Evolutionary conservation across 2,113 vertebrate genomes (phyloP).

Genomic region (Miniopterus natalensis): DNA sequence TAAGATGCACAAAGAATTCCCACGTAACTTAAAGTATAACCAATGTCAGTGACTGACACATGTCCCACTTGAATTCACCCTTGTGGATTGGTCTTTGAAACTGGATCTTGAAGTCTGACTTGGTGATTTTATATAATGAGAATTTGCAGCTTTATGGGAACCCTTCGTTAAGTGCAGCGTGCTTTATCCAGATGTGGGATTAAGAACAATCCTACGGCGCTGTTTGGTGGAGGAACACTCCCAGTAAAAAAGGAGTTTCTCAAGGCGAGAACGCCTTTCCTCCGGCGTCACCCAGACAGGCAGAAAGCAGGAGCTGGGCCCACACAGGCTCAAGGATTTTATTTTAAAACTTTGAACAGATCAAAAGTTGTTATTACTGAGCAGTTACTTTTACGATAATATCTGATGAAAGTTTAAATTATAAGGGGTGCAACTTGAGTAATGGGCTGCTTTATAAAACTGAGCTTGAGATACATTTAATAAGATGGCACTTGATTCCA

Average conservation of each 20-base stretch:
- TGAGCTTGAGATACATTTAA: constrained; percentile 75
- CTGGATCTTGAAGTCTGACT: not conserved
- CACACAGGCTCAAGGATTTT: not conserved
- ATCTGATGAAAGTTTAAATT: constrained; percentile 74
- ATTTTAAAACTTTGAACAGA: constrained; percentile 76
- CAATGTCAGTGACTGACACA: not conserved
- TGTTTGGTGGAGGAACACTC: not conserved
- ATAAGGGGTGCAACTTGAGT: constrained; percentile 63
- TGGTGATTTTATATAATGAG: not conserved
- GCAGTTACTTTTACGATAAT: constrained; percentile 64
- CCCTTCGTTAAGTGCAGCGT: not conserved
- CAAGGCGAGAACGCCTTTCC: not conserved
- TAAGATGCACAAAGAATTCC: not conserved
- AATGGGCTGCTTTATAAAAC: constrained; percentile 72
- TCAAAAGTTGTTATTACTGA: constrained; percentile 72
- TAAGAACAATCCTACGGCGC: not conserved
- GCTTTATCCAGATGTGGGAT: not conserved
- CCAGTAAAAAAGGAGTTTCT: not conserved
- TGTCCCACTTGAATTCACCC: too few species aligned
- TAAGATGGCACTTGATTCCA: constrained; percentile 82
- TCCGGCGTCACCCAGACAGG: not conserved
- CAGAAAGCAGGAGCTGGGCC: not conserved
- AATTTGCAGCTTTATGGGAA: not conserved
- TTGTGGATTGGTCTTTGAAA: not conserved
- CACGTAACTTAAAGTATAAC: rapidly evolving